Base-by-base conservation (phyloP, 2,888 invertebrate genomes). In the Idaea aversata region DNA sequence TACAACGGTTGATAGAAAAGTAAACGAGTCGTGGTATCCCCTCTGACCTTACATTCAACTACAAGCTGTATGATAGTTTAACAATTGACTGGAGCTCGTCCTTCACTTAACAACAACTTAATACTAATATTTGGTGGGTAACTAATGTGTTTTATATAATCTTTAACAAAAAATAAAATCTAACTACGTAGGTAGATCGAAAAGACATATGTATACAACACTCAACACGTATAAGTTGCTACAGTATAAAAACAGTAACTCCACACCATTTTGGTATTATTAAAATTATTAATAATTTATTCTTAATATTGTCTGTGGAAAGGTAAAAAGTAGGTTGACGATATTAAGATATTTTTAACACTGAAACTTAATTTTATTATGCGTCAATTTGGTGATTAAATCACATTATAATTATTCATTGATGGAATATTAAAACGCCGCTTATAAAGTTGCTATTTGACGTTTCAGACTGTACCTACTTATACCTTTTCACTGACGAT, bases 121-220 rank as follows among this genome's bases (percentile, higher is more conserved):
- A 77, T 62, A 73, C 81, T 81, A 73, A 75, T 78, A 77, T 77
- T 81, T 80, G 83, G 83, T 82, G 83, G 83, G 83, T 77, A 70
- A 74, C 77, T 78, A 78, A 67, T 66, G 70, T 78, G 79, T 81
- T 78, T 77, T 75, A 66, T 74, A 71, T 63, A 63, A 76, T 74
- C 71, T 75, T 72, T 75, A 78, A 73, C 73, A 75, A 72, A 77
- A 74, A 75, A 76, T 74, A 76, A 75, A 76, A 77, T 72, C 70
- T 79, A 78, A 73, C 47, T 13, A 72, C 77, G 80, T 78, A 77
- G 70, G 71, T 75, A 75, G 61, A 68, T 68, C 71, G 63, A 71
- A 70, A 72, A 67, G 76, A 75, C 72, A 76, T 72, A 67, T 74
- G 79, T 75, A 77, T 73, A 78, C 72, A 77, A 83, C 82, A 83